A percentile compares a stretch with the other conserved stretches of the same genome.
Conservation (phyloP, 1,140 invertebrate genomes). For the Drosophila melanica region DNA sequence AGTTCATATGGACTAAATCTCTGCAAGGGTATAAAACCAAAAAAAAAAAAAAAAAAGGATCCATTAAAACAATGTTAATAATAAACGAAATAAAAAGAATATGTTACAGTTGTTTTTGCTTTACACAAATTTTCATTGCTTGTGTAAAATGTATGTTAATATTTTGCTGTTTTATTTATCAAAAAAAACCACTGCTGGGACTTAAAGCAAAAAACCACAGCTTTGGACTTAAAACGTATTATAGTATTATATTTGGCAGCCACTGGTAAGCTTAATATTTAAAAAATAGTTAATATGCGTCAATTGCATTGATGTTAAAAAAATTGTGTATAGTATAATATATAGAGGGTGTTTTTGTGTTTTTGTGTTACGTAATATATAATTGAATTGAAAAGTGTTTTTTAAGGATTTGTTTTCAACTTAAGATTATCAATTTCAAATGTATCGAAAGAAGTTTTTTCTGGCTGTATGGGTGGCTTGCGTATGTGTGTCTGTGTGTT, state of each 20-base stretch:
- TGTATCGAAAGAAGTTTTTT: conserved; percentile 23
- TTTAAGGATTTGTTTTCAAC: conserved; percentile 21
- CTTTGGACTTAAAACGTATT: conserved; percentile 63
- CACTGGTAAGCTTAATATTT: conserved; percentile 41
- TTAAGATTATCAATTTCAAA: conserved; percentile 45
- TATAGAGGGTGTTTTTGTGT: background rate
- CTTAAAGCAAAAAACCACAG: conserved; percentile 50
- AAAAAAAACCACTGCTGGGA: conserved; percentile 27
- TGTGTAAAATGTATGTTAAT: conserved; percentile 61
- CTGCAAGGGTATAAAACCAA: conserved; percentile 26
- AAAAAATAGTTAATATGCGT: conserved; percentile 37
- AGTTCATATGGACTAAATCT: background rate
- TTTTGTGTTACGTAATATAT: conserved; percentile 23
- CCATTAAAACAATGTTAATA: conserved; percentile 36
- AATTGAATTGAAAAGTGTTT: conserved; percentile 40
- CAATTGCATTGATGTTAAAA: conserved; percentile 35
- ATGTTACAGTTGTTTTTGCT: conserved; percentile 68
- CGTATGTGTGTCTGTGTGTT: background rate
- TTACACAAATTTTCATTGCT: conserved; percentile 51
- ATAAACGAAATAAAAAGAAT: conserved; percentile 70
- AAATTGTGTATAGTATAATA: conserved; percentile 2
- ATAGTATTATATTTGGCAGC: conserved; percentile 54
- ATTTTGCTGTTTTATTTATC: conserved; percentile 57
- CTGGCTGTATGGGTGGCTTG: conserved; percentile 14
- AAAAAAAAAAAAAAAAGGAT: background rate